These are phyloP conservation scores for Bugulina stolonifera DNA, from an alignment of 2,888 invertebrate genomes.

Conservation along the genomic window DNA sequence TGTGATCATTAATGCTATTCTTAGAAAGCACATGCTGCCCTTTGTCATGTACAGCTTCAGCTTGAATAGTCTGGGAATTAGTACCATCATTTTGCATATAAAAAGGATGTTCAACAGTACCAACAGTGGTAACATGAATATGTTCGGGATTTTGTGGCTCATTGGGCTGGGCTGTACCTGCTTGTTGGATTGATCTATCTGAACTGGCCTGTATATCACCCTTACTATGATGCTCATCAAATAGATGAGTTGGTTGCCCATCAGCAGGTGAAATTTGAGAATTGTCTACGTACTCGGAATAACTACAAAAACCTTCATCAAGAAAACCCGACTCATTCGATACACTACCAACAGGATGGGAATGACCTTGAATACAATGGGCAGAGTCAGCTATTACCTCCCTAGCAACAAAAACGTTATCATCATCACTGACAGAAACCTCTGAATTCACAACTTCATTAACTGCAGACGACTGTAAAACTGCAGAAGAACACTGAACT, in stretches of 20 bases:
- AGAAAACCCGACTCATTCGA: not conserved
- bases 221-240: not conserved
- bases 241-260: not conserved
- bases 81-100: too few species aligned
- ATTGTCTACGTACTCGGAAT: not conserved
- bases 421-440: not conserved
- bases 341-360: not conserved
- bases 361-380: not conserved
- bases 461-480: too few species aligned
- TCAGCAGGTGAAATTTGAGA: not conserved
- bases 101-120: too few species aligned
- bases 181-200: too few species aligned
- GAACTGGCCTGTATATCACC: too few species aligned
- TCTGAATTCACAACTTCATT: not conserved
- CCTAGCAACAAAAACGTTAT: not conserved
- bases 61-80: too few species aligned
- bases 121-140: too few species aligned
- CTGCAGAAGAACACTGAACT: not conserved
- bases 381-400: not conserved
- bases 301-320: conserved; percentile 24
- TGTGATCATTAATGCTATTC: too few species aligned
- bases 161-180: too few species aligned
- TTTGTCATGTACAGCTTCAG: too few species aligned
- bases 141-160: too few species aligned
- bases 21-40: too few species aligned